Evolutionary conservation across 1,140 invertebrate species (phyloP).

Genomic region (Drosophila sturtevanti): DNA sequence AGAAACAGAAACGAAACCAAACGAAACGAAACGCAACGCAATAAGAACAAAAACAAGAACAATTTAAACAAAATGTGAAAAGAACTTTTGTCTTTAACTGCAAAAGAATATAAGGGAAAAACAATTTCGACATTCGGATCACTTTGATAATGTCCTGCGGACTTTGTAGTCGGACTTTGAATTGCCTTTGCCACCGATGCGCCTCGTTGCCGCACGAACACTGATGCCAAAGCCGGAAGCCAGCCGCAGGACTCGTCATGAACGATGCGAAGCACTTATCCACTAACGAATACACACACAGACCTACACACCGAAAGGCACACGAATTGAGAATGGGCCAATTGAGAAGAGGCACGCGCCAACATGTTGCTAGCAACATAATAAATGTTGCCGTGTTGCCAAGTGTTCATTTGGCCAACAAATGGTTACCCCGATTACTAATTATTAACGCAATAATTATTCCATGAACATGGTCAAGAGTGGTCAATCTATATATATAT

Average conservation of each 20-base stretch:
- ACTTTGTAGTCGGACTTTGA: conserved; percentile 18
- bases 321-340: conserved; percentile 6
- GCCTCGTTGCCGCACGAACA: conserved; percentile 62
- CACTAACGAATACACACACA: neutral
- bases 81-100: conserved; percentile 13
- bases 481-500: too few species aligned
- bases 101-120: neutral
- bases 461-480: conserved; percentile 19
- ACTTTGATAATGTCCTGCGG: conserved; percentile 18
- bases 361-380: conserved; percentile 27
- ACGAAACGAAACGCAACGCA: neutral
- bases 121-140: conserved; percentile 14
- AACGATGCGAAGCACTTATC: neutral
- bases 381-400: neutral
- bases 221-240: conserved; percentile 30
- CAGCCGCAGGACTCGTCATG: conserved; percentile 4
- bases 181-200: conserved; percentile 41
- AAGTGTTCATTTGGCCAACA: conserved; percentile 7
- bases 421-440: conserved; percentile 56
- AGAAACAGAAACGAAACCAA: neutral
- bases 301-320: neutral
- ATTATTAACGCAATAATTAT: conserved; percentile 69
- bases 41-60: neutral
- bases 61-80: neutral
- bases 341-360: neutral